Evolutionary conservation across 1,140 invertebrate genomes (phyloP), one percentile per base, ranked within the genome.

Genomic region (Limonius californicus): DNA sequence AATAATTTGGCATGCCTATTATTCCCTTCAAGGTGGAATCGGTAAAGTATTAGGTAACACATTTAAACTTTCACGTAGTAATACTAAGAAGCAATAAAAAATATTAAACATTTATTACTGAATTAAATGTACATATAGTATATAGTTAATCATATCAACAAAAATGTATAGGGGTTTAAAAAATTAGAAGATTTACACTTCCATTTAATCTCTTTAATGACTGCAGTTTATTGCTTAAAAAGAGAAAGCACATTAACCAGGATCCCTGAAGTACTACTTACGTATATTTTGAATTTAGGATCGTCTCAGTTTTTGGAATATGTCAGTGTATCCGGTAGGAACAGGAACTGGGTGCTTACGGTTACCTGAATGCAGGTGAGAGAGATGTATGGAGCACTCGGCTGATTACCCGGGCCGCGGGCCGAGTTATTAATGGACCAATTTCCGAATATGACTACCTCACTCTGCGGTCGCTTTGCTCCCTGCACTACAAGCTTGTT

Each of bases 371-470:
- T 50, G 45, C 45, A 50, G 45, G 45, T 21, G 45, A 50, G 45
- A 50, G 45, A 50, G 45, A 50, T 50, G 45, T 50, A 50, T 50
- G 20, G 45, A 50, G 45, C 45, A 50, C 45, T 50, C 45, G 45
- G 45, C 45, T 50, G 45, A 50, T 50, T 50, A 50, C 45, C 45
- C 45, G 45, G 45, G 20, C 45, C 45, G 45, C 45, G 45, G 20
- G 45, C 16, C 45, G 16, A 19, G 45, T 19, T 50, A 50, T 50
- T 50, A 50, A 50, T 50, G 45, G 45, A 19, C 45, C 45, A 50
- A 50, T 50, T 50, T 50, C 45, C 45, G 45, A 50, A 50, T 50
- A 50, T 50, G 45, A 50, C 45, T 50, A 50, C 16, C 45, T 50
- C 45, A 50, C 45, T 50, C 45, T 50, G 45, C 45, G 45, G 45